phyloP scores from a whole-genome alignment of 2,113 vertebrate genomes.

The Cygnus buccinator region DNA sequence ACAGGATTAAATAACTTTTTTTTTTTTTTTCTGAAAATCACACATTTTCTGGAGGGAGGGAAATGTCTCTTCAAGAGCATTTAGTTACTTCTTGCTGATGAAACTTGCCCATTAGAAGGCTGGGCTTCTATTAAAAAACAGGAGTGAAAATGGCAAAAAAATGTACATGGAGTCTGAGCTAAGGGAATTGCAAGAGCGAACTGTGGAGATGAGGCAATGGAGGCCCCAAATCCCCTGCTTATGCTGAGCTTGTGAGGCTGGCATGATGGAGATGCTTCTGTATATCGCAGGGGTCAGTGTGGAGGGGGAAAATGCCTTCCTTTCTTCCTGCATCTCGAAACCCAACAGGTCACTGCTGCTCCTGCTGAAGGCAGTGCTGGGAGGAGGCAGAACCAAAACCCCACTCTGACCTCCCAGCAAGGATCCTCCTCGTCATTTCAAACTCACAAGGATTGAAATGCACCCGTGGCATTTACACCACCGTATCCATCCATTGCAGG shows the following conservation, averaged over 20 bases:
- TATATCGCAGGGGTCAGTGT: neutral
- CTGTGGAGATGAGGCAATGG: neutral
- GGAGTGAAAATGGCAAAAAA: slow-evolving; percentile 46
- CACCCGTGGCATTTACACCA: neutral
- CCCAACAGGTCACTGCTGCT: neutral
- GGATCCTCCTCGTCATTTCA: neutral
- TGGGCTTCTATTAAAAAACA: neutral
- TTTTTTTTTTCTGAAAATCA: neutral
- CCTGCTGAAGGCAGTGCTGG: neutral
- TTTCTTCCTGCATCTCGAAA: neutral
- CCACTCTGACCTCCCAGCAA: rapidly evolving
- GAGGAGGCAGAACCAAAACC: neutral
- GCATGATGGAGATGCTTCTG: neutral
- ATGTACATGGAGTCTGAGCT: neutral
- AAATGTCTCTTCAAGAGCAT: neutral
- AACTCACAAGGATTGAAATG: neutral
- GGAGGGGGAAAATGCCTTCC: neutral
- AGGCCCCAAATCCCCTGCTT: neutral
- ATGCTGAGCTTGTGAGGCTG: neutral
- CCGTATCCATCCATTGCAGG: rapidly evolving
- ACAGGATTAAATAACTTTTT: neutral
- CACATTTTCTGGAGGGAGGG: neutral
- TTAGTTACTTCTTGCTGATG: neutral
- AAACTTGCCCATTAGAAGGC: neutral
- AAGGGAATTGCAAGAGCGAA: neutral